Base-by-base conservation (phyloP, 2,888 invertebrate species). In the Heliconius cydno region DNA sequence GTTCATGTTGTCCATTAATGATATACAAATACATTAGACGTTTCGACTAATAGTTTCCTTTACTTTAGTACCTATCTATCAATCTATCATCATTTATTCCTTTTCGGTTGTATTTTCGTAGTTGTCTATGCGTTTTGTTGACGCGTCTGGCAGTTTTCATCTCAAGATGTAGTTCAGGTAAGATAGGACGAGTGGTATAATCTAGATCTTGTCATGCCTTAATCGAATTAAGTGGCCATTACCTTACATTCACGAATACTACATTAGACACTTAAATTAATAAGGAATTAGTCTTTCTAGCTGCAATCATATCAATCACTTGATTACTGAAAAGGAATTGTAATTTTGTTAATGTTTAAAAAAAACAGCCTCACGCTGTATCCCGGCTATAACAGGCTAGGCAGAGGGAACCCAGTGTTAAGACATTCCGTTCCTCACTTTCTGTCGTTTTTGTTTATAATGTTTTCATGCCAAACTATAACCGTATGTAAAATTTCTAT, bases 181-280 rank as follows among this genome's bases (percentile, higher is more conserved):
- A 65, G 70, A 70, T 41, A 70, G 41, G 46, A 46, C 25, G 70
- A 41, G 70, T 10, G 38, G 68, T 46, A 70, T 41, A 13, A 70
- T 70, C 70, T 41, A 70, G 70, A 70, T 46, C 41, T 70, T 70
- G 38, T 68, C 13, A 12, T n/a, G 25, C 41, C 66, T 76, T 76
- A 66, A 46, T 22, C 52, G 66, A 76, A 76, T 76, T 46, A 46
- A 66, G 65, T 46, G 76, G 65, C 66, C 30, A 76, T 67, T 65
- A 76, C 65, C 66, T 76, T 30, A 46, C 76, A 65, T 76, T 28
- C 65, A 38, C 28, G 76, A 70, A 70, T 25, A 70, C 70, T 66
- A 67, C 66, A 28, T 34, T 46, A 66, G 34, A 25, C 75, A 75
- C 75, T 65, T 63, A 52, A 3, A 52, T 7, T 52, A 66, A 75